Evolutionary conservation across 2,113 vertebrate genomes (phyloP).

Genomic region (Muntiacus reevesi): DNA sequence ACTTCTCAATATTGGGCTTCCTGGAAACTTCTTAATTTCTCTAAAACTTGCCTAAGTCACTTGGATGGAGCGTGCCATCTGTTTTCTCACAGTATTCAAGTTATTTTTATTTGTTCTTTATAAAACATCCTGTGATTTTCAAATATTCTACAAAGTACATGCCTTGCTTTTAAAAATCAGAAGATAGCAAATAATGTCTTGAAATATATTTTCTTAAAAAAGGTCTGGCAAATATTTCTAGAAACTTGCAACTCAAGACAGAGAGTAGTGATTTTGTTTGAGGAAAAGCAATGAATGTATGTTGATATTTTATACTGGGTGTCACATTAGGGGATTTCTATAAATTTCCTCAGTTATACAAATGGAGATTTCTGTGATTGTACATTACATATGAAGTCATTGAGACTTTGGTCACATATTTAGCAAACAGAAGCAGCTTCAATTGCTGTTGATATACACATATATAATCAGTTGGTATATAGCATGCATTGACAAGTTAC

Average conservation of each 20-base stretch:
- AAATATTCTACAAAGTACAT: not conserved
- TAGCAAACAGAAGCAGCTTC: not conserved
- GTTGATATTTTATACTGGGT: not conserved
- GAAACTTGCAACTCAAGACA: slow-evolving; percentile 3
- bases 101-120: slow-evolving; percentile 5
- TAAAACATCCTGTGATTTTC: not conserved
- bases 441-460: not conserved
- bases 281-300: not conserved
- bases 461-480: not conserved
- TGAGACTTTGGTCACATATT: not conserved
- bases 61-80: not conserved
- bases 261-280: not conserved
- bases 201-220: not conserved
- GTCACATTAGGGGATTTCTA: not conserved
- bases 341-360: not conserved
- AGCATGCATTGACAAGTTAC: not conserved
- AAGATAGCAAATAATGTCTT: not conserved
- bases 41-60: not conserved
- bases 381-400: slow-evolving; percentile 15
- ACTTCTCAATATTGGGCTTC: not conserved
- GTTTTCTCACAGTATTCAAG: not conserved
- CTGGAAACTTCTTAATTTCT: not conserved
- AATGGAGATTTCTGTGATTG: not conserved
- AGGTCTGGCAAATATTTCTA: not conserved
- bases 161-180: not conserved